Percentiles rank a stretch among this genome's conserved stretches.
phyloP scores from a whole-genome alignment of 2,113 vertebrate species.

The Sarotherodon lohbergeri region DNA sequence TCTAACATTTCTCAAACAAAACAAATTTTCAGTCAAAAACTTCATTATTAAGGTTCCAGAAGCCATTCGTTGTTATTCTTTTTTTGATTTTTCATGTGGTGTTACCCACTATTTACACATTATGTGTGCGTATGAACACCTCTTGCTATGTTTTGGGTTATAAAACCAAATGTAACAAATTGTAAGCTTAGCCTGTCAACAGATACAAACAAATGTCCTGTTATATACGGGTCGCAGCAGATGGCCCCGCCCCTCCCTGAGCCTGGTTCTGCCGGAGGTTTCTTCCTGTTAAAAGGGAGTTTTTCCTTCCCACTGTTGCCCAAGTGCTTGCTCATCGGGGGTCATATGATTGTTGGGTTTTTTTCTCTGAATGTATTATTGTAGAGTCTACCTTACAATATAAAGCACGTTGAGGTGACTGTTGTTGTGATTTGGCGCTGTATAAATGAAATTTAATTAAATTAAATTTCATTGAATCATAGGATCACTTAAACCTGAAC shows the following conservation, averaged over 20 bases:
- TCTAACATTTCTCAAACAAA: background rate
- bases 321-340: fast-evolving
- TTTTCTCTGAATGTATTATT: background rate
- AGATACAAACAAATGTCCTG: background rate
- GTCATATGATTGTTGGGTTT: background rate
- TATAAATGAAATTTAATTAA: background rate
- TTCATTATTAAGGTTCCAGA: background rate
- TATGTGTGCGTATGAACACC: background rate
- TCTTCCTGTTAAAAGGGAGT: background rate
- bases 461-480: too few relatives aligned
- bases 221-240: background rate
- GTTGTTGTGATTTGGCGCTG: background rate
- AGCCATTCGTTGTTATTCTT: background rate
- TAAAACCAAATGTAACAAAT: background rate
- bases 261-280: fast-evolving
- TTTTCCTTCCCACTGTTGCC: background rate
- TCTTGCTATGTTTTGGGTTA: background rate
- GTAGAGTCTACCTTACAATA: background rate
- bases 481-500: too few relatives aligned
- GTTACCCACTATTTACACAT: background rate
- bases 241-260: background rate
- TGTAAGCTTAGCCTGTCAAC: background rate
- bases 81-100: background rate
- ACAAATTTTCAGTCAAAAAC: background rate
- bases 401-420: background rate